Evolutionary conservation across 2,888 invertebrate species (phyloP).

Genomic region (Zygaena filipendulae): DNA sequence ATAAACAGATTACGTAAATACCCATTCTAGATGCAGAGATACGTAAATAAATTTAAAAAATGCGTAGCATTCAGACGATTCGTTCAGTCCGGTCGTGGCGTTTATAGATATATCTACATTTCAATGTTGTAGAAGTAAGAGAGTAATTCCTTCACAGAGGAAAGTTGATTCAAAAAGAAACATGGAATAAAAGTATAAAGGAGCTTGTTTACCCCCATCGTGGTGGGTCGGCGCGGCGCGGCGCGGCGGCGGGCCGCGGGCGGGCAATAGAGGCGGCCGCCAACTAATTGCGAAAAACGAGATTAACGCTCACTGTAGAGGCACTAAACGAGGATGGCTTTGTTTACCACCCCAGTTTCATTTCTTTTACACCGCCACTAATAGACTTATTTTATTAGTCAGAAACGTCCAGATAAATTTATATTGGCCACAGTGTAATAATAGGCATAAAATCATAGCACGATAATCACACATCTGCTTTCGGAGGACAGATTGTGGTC

Average conservation of each 20-base stretch:
- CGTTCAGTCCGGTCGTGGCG: too few species aligned
- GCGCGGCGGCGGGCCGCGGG: conserved; percentile 9
- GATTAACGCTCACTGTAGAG: conserved; percentile 55
- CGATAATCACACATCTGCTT: too few species aligned
- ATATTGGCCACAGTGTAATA: conserved; percentile 42
- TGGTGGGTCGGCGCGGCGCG: conserved; percentile 23
- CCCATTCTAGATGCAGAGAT: too few species aligned
- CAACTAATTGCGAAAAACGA: conserved; percentile 61
- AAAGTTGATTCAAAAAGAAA: conserved; percentile 25
- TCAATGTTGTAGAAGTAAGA: too few species aligned
- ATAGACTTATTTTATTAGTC: conserved; percentile 52
- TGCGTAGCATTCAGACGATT: too few species aligned
- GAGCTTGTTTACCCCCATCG: conserved; percentile 37
- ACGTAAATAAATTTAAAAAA: too few species aligned
- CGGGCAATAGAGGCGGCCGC: conserved; percentile 44
- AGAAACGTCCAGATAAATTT: conserved; percentile 41
- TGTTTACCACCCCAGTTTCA: conserved; percentile 43
- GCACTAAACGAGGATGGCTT: conserved; percentile 48
- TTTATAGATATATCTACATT: too few species aligned
- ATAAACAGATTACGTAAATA: too few species aligned
- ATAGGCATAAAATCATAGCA: conserved; percentile 42
- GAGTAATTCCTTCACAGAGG: background rate
- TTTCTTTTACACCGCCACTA: conserved; percentile 51
- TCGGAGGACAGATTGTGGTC: too few species aligned
- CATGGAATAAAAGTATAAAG: conserved; percentile 36